Evolutionary conservation across 2,888 invertebrate genomes (phyloP), one percentile per base, ranked within the genome.

Genomic region (Drosophila barbarae): DNA sequence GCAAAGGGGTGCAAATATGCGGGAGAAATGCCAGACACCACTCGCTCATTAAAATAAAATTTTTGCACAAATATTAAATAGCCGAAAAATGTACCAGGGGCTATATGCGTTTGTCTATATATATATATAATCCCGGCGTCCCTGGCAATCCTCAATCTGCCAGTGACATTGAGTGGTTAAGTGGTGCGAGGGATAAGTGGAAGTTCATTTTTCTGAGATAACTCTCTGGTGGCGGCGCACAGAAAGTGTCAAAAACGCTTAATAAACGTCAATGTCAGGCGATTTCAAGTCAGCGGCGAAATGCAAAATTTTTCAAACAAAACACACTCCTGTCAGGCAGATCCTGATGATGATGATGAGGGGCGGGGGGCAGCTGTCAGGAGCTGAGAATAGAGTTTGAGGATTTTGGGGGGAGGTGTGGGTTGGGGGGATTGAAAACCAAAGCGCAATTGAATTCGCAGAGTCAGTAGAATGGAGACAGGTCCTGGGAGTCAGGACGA

Each of bases 211-310:
- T 58, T 70, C 54, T 49, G 55, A 74, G 78, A 80, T 83, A 81
- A 66, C 72, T 64, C 71, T 51, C 65, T 53, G 71, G 76, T 61
- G 81, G 77, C 57, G 71, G 77, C 38, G 73, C 57, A 36, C 69
- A 53, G 34, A 72, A 83, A 78, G 81, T 81, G 81, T 82, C 81
- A 82, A 78, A 81, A 83, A 75, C 81, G 84, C 81, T 82, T 82
- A 82, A 82, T 84, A 82, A 82, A 82, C 84, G 84, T 83, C 81
- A 82, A 81, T 81, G 81, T 81, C 81, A 81, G 84, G 73, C 57
- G 67, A 76, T 68, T 81, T 71, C 67, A 78, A 81, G 81, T 74
- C 74, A 74, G 70, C 69, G 69, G 58, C 63, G 71, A 58, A 71
- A 56, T 63, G 63, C 69, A 71, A 58, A 71, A 59, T 59, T 72